Evolutionary conservation across 92 coral and sea anemone genomes (phyloP), one percentile per base, ranked within the genome.

Genomic region (Virgularia gustaviana): DNA sequence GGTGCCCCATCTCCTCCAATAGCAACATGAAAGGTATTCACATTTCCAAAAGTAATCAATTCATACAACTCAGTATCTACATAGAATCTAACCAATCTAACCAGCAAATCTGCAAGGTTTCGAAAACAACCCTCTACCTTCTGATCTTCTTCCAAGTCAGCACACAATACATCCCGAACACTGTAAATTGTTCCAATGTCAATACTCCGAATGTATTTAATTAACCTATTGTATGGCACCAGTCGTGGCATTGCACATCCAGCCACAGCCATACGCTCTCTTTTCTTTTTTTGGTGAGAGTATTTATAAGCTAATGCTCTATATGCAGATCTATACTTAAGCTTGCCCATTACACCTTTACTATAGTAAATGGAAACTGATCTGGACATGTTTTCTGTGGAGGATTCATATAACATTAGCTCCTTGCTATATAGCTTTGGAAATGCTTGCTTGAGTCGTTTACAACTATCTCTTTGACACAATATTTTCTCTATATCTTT

Each of bases 211-310:
- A 61, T 49, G 41, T 45, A 79, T 55, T 67, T 41, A 74, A 78
- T 67, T 9, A 78, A 45, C 76, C 57, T 78, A 24, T 78, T 43
- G 47, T 75, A 75, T 24, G 80, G 80, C n/a, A 75, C 79, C 31
- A 73, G 57, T 54, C 65, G 58, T 57, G 79, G 79, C 39, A 73
- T 56, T 13, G 68, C 54, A 33, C 70, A 73, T 13, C 55, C 28
- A 57, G 80, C 29, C 36, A 75, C 67, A 38, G 72, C 41, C 51
- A 37, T 65, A 38, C 72, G 60, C 72, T 33, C 51, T 36, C 29
- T n/a, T 41, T 65, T 65, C 25, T 38, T 65, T 16, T 35, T 20
- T 36, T 49, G 25, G 41, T n/a, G 31, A 36, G 57, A 38, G 24
- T 38, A 23, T 32, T 53, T 15, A 36, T 65, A 38, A 41, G 60